Base-by-base conservation (phyloP, 2,888 invertebrate genomes). In the Venustoraphidia nigricollis region DNA sequence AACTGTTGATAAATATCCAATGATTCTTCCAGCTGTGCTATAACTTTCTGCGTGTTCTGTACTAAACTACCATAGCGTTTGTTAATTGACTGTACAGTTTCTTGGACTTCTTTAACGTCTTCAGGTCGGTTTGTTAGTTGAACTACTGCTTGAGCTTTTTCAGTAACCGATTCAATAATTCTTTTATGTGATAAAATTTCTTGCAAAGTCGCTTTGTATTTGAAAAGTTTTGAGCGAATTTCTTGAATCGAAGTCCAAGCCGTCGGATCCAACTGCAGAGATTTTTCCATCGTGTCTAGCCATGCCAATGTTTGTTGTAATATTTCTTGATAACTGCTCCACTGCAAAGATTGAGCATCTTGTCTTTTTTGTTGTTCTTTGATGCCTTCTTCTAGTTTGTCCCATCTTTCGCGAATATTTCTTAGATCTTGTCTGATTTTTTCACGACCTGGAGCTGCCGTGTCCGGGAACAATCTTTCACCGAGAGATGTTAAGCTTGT, bases 401-500 rank as follows among this genome's bases (percentile, higher is more conserved):
- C 94, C 90, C 92, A 94, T 60, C 87, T 74, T 60, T 90, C 87
- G 57, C 90, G 77, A 11, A 89, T 75, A 34, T 77, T 72, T 58
- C 90, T 75, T 49, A 94, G 69, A 62, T 93, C 88, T 54, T 83
- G 79, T n/a, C 95, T 77, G 48, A 95, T 83, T 46, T 76, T 78
- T 64, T 96, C 95, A 52, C 95, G 77, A 1, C 95, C 95, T 56
- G 83, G 81, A 1, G 94, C 84, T 9, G 93, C 88, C 2, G 94
- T 96, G 64, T 92, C 91, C 0, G 93, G 89, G 52, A 92, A 75
- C n/a, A 95, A 77, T 62, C 85, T 83, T 60, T 96, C 95, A 3
- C 91, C 91, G 1, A 84, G 75, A 3, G 81, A 73, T 10, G 83
- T 81, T 13, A 92, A 66, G 38, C 80, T 76, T 47, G 78, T 76